Base-by-base conservation (phyloP, 1,140 invertebrate genomes). In the Dermatophagoides farinae region DNA sequence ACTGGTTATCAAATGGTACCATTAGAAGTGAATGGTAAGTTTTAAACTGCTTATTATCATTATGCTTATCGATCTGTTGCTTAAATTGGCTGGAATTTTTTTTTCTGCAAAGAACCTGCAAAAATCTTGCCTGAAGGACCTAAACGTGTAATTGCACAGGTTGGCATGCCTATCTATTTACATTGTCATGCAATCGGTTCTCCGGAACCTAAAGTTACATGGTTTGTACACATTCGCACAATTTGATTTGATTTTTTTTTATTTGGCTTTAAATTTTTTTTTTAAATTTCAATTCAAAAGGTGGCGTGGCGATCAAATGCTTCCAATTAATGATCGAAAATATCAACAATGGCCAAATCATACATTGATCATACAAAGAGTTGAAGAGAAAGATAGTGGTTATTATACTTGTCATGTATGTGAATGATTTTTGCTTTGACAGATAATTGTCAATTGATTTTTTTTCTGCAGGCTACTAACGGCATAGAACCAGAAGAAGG, bases 401-500 rank as follows among this genome's bases (percentile, higher is more conserved):
- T 73, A 81, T n/a, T 61, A 61, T 46, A 53, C 60, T 1, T 53
- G 50, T 46, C 22, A 53, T 11, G 50, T 61, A 53, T 37, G 14
- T 31, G 31, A 31, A 4, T 31, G 8, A 31, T 31, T 31, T 58
- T 44, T 43, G 41, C 20, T 44, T 43, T 49, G 31, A 31, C 2
- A 31, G 8, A 31, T 31, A 31, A 31, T 31, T 31, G 31, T 31
- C 12, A 12, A 16, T 43, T 22, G n/a, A 23, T 58, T 18, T 46
- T 90, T 70, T 83, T 81, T 0, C 91, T 87, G 67, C 83, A 87
- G 67, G 85, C 85, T 0, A 90, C 85, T 70, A 90, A 90, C 68
- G 85, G 84, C 1, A 68, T 80, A 8, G 84, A 83, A 4, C 78
- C 79, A 60, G 31, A 31, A 31, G 80, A 86, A 5, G 25, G 10